Conservation (phyloP, 2,888 invertebrate genomes). For the Nomada ferruginata region DNA sequence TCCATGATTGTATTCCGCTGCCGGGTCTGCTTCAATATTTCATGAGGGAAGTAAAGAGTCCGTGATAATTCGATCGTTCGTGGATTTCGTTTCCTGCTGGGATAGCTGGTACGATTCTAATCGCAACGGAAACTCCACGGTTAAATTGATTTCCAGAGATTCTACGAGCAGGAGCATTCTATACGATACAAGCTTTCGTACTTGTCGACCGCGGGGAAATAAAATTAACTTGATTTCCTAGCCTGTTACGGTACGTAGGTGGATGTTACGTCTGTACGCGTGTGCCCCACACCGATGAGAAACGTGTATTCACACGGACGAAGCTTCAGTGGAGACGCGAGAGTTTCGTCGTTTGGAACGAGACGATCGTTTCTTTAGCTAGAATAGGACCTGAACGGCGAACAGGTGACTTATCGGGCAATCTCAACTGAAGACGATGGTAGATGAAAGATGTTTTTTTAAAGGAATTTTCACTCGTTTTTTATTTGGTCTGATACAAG, state of each 20-base stretch:
- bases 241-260: conserved; percentile 31
- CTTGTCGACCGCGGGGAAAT: conserved; percentile 41
- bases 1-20: background rate
- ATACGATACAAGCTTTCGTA: conserved; percentile 43
- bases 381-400: background rate
- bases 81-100: conserved; percentile 9
- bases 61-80: conserved; percentile 30
- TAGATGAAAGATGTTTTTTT: background rate
- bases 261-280: conserved; percentile 1
- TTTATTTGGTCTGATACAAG: no score
- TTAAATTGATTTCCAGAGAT: conserved; percentile 44
- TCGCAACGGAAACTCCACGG: conserved; percentile 35
- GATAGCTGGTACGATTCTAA: conserved; percentile 12
- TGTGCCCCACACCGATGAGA: background rate
- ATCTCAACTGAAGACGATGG: background rate
- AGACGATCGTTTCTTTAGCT: background rate
- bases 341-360: conserved; percentile 8
- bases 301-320: background rate
- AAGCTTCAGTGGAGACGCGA: conserved; percentile 6
- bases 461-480: background rate
- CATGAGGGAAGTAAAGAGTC: background rate
- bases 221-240: conserved; percentile 53
- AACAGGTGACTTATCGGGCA: background rate
- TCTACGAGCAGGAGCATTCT: conserved; percentile 9
- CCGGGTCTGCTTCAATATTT: background rate